A percentile compares a stretch with the other conserved stretches of the same genome.
These are phyloP conservation scores for Styela clava DNA, from an alignment of 23 tunicate genomes.

Conservation along the genomic window DNA sequence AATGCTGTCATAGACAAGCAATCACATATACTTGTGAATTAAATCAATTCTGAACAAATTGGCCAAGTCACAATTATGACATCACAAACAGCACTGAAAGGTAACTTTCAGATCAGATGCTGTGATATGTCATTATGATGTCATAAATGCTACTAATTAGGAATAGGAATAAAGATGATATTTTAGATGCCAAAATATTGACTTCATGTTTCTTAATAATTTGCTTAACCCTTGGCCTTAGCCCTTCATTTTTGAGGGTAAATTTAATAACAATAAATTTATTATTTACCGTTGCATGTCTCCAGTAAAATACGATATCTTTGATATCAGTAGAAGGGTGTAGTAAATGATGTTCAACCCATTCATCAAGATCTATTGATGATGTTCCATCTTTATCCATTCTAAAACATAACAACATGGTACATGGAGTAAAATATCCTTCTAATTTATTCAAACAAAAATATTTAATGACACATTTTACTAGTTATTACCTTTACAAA, in stretches of 20 bases:
- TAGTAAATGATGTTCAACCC: conserved; percentile 86
- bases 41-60: not conserved
- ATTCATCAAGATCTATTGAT: conserved; percentile 77
- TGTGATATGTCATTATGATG: not conserved
- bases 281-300: conserved; percentile 69
- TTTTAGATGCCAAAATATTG: no score
- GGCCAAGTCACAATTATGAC: not conserved
- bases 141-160: not conserved
- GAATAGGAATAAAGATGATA: no score
- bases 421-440: not conserved
- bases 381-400: conserved; percentile 88
- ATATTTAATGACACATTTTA: no score
- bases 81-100: not conserved
- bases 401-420: conserved; percentile 27
- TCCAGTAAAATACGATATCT: conserved; percentile 79
- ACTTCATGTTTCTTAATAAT: no score
- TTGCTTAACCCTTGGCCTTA: no score
- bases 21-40: not conserved
- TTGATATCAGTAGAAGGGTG: conserved; percentile 85
- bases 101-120: no score
- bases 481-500: no score
- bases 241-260: no score
- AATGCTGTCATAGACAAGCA: not conserved
- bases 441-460: no score
- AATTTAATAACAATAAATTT: not conserved